phyloP scores from a whole-genome alignment of 2,113 vertebrate species.

The Cyprinus carpio region DNA sequence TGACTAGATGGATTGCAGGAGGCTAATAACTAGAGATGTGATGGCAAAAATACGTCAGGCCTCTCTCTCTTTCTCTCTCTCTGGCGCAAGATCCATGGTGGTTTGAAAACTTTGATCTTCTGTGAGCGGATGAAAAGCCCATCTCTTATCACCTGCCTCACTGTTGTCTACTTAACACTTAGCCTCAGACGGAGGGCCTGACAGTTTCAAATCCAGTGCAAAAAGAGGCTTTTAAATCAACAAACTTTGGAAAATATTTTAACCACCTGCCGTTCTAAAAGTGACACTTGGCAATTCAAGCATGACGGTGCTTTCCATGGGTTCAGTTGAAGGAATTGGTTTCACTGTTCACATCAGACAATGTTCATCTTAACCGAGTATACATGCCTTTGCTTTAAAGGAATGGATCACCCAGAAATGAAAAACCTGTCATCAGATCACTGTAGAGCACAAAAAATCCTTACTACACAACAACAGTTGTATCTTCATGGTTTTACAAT shows the following conservation, averaged over 20 bases:
- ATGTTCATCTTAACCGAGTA: background rate
- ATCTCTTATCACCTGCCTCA: conserved; percentile 50
- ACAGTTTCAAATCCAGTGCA: conserved; percentile 43
- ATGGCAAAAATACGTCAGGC: conserved; percentile 8
- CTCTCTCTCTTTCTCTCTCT: background rate
- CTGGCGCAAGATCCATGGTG: conserved; percentile 27
- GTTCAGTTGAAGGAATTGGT: background rate
- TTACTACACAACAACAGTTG: background rate
- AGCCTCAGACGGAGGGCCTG: conserved; percentile 14
- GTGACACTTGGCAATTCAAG: conserved; percentile 9
- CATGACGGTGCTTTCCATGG: background rate
- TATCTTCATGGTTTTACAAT: background rate
- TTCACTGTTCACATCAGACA: background rate
- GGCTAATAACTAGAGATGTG: conserved; percentile 45
- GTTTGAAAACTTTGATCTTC: conserved; percentile 44
- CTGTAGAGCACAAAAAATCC: background rate
- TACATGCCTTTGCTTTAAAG: background rate
- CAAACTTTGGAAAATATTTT: conserved; percentile 48
- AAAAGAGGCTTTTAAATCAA: conserved; percentile 38
- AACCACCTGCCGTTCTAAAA: conserved; percentile 17
- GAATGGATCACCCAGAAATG: background rate
- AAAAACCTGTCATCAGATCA: background rate
- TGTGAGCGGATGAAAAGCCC: conserved; percentile 42
- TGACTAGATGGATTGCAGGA: conserved; percentile 53
- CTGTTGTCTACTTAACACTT: conserved; percentile 50